Evolutionary conservation across 2,113 vertebrate genomes (phyloP).

Genomic region (Machaerirhynchus nigripectus): DNA sequence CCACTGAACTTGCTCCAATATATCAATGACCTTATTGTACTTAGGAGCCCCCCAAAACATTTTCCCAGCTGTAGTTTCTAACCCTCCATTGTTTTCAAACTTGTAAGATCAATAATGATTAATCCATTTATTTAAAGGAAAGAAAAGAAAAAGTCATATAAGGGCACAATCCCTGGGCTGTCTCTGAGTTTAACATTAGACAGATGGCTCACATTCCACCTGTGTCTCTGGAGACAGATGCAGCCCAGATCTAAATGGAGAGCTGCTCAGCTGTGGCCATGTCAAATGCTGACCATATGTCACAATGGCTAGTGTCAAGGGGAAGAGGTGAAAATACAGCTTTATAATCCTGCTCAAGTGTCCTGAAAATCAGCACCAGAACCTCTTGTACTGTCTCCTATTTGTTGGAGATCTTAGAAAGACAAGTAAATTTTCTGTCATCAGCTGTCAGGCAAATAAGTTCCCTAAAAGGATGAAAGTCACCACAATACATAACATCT

Average conservation of each 20-base stretch:
- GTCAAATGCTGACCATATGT: slow-evolving; percentile 51
- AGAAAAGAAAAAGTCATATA: slow-evolving; percentile 11
- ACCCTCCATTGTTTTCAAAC: neutral
- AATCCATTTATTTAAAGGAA: slow-evolving; percentile 24
- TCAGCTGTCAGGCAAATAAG: neutral
- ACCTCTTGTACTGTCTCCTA: neutral
- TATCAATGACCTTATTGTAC: neutral
- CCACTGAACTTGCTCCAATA: neutral
- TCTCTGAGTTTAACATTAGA: slow-evolving; percentile 25
- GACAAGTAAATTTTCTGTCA: neutral
- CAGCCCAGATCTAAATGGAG: neutral
- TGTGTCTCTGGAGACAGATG: slow-evolving; percentile 56
- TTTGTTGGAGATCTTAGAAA: neutral
- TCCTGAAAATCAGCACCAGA: neutral
- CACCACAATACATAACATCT: neutral
- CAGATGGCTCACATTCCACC: slow-evolving; percentile 59
- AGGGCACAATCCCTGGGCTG: neutral
- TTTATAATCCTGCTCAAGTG: neutral
- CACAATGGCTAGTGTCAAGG: neutral
- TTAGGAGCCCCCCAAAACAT: neutral
- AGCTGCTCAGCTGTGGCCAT: neutral
- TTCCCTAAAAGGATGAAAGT: neutral
- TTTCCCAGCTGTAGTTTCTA: slow-evolving; percentile 1
- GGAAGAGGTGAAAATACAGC: neutral
- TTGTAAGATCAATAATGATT: slow-evolving; percentile 4